phyloP scores from a whole-genome alignment of 2,888 invertebrate species.

The Pachydiplax longipennis region DNA sequence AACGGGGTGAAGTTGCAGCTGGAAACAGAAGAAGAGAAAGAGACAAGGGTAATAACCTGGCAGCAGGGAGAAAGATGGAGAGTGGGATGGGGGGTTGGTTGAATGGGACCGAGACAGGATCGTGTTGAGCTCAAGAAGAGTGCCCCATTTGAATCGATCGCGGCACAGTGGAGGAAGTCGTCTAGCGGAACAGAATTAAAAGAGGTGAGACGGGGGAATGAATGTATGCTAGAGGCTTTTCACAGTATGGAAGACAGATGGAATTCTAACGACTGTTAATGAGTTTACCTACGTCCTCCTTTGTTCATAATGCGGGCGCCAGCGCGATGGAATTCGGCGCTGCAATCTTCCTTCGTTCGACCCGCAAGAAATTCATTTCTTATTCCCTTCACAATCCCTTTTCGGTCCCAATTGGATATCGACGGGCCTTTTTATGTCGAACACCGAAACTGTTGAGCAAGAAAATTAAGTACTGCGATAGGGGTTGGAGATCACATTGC shows the following conservation, averaged over 20 bases:
- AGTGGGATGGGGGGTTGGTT: no score
- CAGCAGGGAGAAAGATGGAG: no score
- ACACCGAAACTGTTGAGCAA: background rate
- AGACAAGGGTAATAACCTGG: no score
- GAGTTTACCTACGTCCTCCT: conserved; percentile 13
- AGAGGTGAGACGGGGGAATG: no score
- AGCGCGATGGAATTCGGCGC: background rate
- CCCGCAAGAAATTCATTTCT: background rate
- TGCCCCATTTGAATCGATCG: no score
- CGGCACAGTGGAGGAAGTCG: no score
- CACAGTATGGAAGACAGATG: background rate
- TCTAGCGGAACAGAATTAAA: no score
- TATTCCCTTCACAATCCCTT: background rate
- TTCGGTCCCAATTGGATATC: background rate
- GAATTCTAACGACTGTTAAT: conserved; percentile 8
- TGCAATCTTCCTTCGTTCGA: background rate
- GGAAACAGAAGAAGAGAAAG: no score
- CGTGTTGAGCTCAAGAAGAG: no score
- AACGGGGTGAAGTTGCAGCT: no score
- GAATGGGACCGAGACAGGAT: no score
- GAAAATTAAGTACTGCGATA: background rate
- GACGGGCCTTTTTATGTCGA: background rate
- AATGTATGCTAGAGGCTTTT: no score
- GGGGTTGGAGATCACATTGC: background rate
- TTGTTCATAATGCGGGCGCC: conserved; percentile 6